phyloP scores from a whole-genome alignment of 2,113 vertebrate genomes.

The Xiphias gladius region DNA sequence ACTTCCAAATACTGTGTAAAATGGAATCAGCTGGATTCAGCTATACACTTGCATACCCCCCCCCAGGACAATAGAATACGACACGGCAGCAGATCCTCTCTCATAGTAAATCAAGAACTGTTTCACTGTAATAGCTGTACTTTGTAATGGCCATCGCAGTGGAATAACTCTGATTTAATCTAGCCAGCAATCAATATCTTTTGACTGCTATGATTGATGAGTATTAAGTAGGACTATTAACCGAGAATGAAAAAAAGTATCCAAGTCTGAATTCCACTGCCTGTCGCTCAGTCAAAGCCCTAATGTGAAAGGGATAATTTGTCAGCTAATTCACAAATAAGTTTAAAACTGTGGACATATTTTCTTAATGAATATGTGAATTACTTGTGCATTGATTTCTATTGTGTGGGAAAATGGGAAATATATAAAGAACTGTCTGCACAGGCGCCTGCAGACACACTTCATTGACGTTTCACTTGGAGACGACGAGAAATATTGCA shows the following conservation, averaged over 20 bases:
- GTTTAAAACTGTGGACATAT: slow-evolving; percentile 75
- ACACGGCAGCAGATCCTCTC: slow-evolving; percentile 52
- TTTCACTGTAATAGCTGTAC: slow-evolving; percentile 80
- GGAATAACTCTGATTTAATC: slow-evolving; percentile 86
- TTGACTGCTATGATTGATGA: slow-evolving; percentile 84
- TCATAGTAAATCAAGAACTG: slow-evolving; percentile 73
- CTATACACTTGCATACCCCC: background rate
- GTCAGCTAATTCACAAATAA: slow-evolving; percentile 82
- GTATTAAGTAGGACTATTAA: slow-evolving; percentile 84
- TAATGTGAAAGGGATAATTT: slow-evolving; percentile 80
- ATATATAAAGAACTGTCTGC: slow-evolving; percentile 65
- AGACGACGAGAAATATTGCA: slow-evolving; percentile 74
- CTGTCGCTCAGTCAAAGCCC: slow-evolving; percentile 73
- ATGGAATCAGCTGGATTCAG: slow-evolving; percentile 46
- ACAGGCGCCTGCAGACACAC: slow-evolving; percentile 67
- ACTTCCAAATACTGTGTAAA: slow-evolving; percentile 56
- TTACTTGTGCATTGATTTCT: slow-evolving; percentile 85
- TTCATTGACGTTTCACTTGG: slow-evolving; percentile 80
- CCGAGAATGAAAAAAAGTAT: slow-evolving; percentile 67
- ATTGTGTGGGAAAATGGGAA: slow-evolving; percentile 80
- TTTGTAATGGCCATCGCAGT: slow-evolving; percentile 79
- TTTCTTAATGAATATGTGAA: slow-evolving; percentile 86
- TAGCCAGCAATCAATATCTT: slow-evolving; percentile 82
- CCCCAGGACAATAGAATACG: slow-evolving; percentile 12
- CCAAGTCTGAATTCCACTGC: slow-evolving; percentile 75